A percentile compares a stretch with the other conserved stretches of the same genome.
phyloP scores from a whole-genome alignment of 2,797 vertebrate species.

The Echiichthys vipera region DNA sequence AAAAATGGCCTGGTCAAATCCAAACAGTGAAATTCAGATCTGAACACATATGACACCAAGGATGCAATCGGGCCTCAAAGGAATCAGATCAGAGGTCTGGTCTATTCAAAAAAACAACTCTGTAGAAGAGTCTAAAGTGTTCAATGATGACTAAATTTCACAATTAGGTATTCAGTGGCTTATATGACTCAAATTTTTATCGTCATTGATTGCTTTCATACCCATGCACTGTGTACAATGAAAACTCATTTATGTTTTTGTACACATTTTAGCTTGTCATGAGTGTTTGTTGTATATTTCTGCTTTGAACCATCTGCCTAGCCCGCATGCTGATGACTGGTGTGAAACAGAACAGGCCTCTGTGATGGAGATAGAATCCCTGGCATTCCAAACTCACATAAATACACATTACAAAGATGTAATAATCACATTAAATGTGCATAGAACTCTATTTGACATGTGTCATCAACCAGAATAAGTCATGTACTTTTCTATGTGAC shows the following conservation, averaged over 20 bases:
- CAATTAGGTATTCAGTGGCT: neutral
- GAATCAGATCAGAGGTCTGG: too few species aligned
- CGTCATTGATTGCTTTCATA: neutral
- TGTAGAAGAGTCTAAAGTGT: too few species aligned
- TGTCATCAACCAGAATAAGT: neutral
- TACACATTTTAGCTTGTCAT: neutral
- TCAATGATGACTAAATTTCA: neutral
- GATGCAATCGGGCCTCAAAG: too few species aligned
- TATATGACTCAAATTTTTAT: too few species aligned
- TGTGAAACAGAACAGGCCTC: conserved; percentile 10
- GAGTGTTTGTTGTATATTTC: neutral
- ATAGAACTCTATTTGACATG: neutral
- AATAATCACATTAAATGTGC: conserved; percentile 11
- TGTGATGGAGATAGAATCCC: conserved; percentile 4
- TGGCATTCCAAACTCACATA: neutral
- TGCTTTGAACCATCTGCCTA: neutral
- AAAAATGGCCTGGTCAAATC: too few species aligned
- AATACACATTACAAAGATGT: neutral
- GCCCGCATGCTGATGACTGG: neutral
- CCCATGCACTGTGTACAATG: neutral
- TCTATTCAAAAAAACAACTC: too few species aligned
- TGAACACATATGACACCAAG: neutral
- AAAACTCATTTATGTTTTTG: neutral
- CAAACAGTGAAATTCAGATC: neutral
- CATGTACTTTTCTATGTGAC: neutral